A percentile compares a stretch with the other conserved stretches of the same genome.
phyloP scores from a whole-genome alignment of 2,888 invertebrate species.

The Agriotes lineatus region DNA sequence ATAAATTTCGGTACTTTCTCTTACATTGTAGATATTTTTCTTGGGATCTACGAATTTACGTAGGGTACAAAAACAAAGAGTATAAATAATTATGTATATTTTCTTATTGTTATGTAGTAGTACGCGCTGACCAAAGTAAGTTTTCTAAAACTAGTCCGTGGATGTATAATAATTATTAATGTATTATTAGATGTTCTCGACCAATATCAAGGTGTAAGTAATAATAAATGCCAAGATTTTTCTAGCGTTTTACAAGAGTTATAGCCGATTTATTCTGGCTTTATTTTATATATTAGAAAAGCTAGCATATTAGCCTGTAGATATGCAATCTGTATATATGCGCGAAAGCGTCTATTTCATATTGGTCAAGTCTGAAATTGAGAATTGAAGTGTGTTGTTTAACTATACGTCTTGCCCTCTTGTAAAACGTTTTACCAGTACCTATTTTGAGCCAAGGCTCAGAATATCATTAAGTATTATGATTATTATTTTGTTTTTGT shows the following conservation, averaged over 20 bases:
- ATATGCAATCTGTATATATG: not conserved
- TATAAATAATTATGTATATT: constrained; percentile 39
- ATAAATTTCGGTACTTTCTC: too few species aligned
- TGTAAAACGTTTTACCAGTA: constrained; percentile 16
- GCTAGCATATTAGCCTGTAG: not conserved
- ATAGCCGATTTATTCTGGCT: not conserved
- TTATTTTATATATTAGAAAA: too few species aligned
- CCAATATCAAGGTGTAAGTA: constrained; percentile 32
- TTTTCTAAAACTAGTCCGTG: constrained; percentile 40
- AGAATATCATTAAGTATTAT: constrained; percentile 13
- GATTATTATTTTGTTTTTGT: constrained; percentile 29
- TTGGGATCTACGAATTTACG: constrained; percentile 29
- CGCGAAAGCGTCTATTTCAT: too few species aligned
- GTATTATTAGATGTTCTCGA: constrained; percentile 34
- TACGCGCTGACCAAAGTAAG: constrained; percentile 41
- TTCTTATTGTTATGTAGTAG: constrained; percentile 40
- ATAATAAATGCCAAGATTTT: constrained; percentile 18
- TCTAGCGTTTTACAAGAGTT: constrained; percentile 21
- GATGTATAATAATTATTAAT: constrained; percentile 22
- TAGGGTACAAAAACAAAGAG: constrained; percentile 34
- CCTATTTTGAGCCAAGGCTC: constrained; percentile 1
- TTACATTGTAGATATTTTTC: constrained; percentile 8
- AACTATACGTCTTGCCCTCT: constrained; percentile 17
- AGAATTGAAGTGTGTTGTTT: too few species aligned
- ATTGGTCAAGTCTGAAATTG: too few species aligned